phyloP scores from a whole-genome alignment of 2,888 invertebrate genomes.

The Subacronicta megacephala region DNA sequence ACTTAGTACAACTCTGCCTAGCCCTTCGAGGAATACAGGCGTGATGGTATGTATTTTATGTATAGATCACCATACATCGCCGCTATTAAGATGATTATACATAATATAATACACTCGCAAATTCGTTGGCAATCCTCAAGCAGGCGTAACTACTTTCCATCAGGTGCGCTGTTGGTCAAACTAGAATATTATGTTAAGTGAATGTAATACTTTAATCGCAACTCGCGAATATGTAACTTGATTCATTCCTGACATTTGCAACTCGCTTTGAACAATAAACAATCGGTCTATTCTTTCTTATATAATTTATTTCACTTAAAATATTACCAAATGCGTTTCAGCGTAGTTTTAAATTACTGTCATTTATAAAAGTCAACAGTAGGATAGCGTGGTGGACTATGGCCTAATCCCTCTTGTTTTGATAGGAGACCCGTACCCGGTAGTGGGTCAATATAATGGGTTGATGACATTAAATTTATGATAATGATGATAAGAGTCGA shows the following conservation, averaged over 20 bases:
- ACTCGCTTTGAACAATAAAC: conserved; percentile 18
- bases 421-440: too few relatives aligned
- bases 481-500: too few relatives aligned
- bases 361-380: too few relatives aligned
- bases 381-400: too few relatives aligned
- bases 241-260: conserved; percentile 25
- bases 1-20: too few relatives aligned
- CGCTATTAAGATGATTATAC: too few relatives aligned
- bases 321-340: conserved; percentile 11
- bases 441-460: too few relatives aligned
- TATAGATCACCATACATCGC: too few relatives aligned
- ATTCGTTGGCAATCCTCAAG: neutral
- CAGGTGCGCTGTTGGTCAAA: neutral
- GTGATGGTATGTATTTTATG: too few relatives aligned
- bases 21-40: too few relatives aligned
- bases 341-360: neutral
- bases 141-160: neutral
- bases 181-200: neutral
- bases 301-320: conserved; percentile 4
- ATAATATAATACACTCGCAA: neutral
- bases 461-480: too few relatives aligned
- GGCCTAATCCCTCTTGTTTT: too few relatives aligned
- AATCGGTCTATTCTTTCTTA: conserved; percentile 15
- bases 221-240: neutral
- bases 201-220: conserved; percentile 5